These are phyloP conservation scores for Pachyrhynchus sulphureomaculatus DNA, from an alignment of 1,140 invertebrate species.

Conservation along the genomic window DNA sequence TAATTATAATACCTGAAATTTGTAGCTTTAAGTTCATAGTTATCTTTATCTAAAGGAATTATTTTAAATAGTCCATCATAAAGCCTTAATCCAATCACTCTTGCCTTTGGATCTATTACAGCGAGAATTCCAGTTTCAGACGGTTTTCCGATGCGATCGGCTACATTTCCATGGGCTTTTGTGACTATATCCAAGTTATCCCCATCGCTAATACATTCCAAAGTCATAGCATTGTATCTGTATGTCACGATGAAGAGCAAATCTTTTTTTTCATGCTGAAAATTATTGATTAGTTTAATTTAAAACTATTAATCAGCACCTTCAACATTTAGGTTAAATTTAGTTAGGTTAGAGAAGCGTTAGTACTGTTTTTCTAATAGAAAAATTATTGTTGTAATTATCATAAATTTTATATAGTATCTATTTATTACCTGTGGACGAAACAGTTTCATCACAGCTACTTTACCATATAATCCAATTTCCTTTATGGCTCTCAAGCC, in stretches of 20 bases:
- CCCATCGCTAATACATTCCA: conserved; percentile 83
- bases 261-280: conserved; percentile 90
- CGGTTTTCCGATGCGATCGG: conserved; percentile 84
- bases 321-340: no score
- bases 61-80: conserved; percentile 99
- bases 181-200: conserved; percentile 90
- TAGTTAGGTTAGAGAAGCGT: not conserved
- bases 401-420: no score
- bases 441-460: conserved; percentile 93
- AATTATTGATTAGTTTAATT: conserved; percentile 31
- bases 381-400: no score
- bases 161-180: conserved; percentile 94
- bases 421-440: conserved; percentile 73
- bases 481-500: conserved; percentile 93
- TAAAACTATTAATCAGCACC: not conserved
- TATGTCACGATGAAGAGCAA: conserved; percentile 91
- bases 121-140: conserved; percentile 94
- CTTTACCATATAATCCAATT: conserved; percentile 93
- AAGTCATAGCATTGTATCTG: conserved; percentile 95
- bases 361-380: no score
- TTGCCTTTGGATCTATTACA: conserved; percentile 93
- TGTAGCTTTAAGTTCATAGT: conserved; percentile 89
- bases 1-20: conserved; percentile 91
- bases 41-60: conserved; percentile 89
- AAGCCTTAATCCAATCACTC: conserved; percentile 90